Conservation (phyloP, 2,888 invertebrate genomes). For the Alloplasta piceator region DNA sequence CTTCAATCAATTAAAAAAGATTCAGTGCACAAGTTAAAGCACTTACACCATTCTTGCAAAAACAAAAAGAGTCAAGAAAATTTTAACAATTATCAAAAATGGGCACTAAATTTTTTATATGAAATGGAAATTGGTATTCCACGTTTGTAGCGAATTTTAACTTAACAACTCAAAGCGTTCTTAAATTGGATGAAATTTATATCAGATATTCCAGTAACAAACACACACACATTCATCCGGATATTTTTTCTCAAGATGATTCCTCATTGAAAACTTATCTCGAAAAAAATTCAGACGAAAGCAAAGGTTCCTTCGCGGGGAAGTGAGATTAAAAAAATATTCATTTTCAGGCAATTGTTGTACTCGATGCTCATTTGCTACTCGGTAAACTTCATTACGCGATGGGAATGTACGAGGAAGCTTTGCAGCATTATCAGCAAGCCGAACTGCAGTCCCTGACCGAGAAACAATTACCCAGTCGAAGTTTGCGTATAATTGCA, state of each 20-base stretch:
- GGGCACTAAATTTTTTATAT: too few species aligned
- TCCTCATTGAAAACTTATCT: not conserved
- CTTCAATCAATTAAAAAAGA: too few species aligned
- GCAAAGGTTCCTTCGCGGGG: not conserved
- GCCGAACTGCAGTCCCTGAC: slow-evolving; percentile 93
- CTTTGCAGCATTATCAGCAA: slow-evolving; percentile 91
- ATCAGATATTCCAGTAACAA: too few species aligned
- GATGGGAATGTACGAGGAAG: slow-evolving; percentile 93
- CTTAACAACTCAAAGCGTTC: too few species aligned
- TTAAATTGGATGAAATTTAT: too few species aligned
- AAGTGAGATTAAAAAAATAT: slow-evolving; percentile 16
- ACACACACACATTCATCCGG: too few species aligned
- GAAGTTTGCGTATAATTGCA: slow-evolving; percentile 96
- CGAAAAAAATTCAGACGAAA: not conserved
- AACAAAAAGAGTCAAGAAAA: too few species aligned
- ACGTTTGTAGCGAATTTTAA: too few species aligned
- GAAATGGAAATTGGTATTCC: too few species aligned
- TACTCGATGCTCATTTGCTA: slow-evolving; percentile 93
- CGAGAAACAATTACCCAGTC: slow-evolving; percentile 93
- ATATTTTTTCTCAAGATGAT: not conserved
- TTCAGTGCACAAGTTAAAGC: too few species aligned
- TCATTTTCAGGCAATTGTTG: slow-evolving; percentile 87
- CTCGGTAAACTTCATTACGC: slow-evolving; percentile 96
- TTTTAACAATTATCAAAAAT: too few species aligned
- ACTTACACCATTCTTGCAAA: too few species aligned